These are phyloP conservation scores for Copidosoma aretas DNA, from an alignment of 2,888 invertebrate genomes.

Conservation along the genomic window DNA sequence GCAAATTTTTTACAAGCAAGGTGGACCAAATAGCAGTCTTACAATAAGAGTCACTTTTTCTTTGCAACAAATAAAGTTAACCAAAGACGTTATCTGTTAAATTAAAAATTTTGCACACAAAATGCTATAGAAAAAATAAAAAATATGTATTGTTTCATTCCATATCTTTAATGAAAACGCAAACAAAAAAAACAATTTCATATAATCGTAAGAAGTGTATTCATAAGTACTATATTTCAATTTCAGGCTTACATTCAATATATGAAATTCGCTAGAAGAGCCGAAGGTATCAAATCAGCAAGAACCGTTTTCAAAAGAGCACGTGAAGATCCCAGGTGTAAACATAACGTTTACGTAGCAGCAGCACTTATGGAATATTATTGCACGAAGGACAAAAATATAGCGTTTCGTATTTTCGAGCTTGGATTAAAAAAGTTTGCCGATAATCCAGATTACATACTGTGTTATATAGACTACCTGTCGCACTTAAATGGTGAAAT, in stretches of 20 bases:
- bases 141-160: too few species aligned
- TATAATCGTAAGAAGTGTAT: too few species aligned
- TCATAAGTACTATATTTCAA: too few species aligned
- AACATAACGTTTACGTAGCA: constrained; percentile 94
- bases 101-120: too few species aligned
- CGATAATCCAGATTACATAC: constrained; percentile 92
- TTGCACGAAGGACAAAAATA: constrained; percentile 96
- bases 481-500: constrained; percentile 90
- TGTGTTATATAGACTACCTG: constrained; percentile 95
- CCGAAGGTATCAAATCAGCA: constrained; percentile 97
- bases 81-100: too few species aligned
- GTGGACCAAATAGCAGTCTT: too few species aligned
- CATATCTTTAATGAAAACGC: too few species aligned
- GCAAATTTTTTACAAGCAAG: too few species aligned
- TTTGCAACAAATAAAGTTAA: too few species aligned
- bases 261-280: constrained; percentile 97
- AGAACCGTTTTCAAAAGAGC: constrained; percentile 94
- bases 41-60: too few species aligned
- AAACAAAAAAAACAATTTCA: too few species aligned
- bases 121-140: too few species aligned
- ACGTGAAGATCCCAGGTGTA: constrained; percentile 81
- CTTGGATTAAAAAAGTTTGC: constrained; percentile 96
- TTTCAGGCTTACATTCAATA: constrained; percentile 92
- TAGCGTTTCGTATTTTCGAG: constrained; percentile 96
- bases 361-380: constrained; percentile 99